Base-by-base conservation (phyloP, 2,113 vertebrate species). In the Alligator sinensis region DNA sequence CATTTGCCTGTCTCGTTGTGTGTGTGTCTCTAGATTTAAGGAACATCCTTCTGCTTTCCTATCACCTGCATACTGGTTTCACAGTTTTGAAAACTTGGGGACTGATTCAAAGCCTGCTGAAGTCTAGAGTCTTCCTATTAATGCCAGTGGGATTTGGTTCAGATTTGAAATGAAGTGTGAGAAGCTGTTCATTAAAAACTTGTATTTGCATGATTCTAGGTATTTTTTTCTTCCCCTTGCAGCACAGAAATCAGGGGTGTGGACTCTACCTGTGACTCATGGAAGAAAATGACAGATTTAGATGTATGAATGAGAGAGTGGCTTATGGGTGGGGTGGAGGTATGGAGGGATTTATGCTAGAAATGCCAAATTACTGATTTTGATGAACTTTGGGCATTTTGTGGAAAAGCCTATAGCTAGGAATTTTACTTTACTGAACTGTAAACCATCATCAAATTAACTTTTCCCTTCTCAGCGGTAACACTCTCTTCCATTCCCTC, bases 1-100 rank as follows among this genome's bases (percentile, higher is more conserved):
- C 34, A 58, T 58, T 57, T 77, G 34, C 63, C 72, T 82, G 91
- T 62, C 86, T 86, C 74, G 47, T 88, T 92, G 78, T 64, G 59
- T 82, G 70, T 30, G 59, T 13, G 57, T 82, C 57, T 86, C 76
- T 58, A 64, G 24, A 21, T 86, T 21, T 61, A 70, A 84, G 28
- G 17, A 63, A 58, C 84, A 90, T 90, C 47, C 58, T 63, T 86
- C 61, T 84, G 74, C 72, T 90, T 19, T 78, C 59, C 55, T 62
- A 62, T 90, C 58, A n/a, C 28, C 84, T 82, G 12, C 54, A 17
- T 38, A 27, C 63, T 84, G 76, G 18, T 18, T 54, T 92, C 47
- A 57, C 24, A 61, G 66, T 38, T 30, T 78, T 47, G 78, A 80
- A 75, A 18, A 21, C 11, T 34, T 77, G 34, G 76, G 83, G 75